Conservation (phyloP, 2,797 vertebrate species). For the Carapus acus region DNA sequence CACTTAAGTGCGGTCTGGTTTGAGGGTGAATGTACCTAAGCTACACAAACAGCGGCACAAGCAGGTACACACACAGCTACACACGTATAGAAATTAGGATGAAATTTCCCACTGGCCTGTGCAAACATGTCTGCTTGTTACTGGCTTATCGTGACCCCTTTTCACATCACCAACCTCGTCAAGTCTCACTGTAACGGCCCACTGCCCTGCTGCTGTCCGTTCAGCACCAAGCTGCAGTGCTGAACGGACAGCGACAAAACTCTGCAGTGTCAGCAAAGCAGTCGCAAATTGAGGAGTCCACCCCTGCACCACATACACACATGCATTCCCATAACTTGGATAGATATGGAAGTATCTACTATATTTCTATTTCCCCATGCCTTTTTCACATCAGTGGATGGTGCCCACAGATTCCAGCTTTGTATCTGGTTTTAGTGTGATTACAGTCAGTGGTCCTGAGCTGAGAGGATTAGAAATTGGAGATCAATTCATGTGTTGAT, state of each 20-base stretch:
- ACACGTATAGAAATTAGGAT: not conserved
- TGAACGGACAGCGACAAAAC: too few relatives aligned
- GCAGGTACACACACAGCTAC: slow-evolving; percentile 1
- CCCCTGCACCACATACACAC: too few relatives aligned
- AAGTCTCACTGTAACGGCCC: not conserved
- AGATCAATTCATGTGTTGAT: slow-evolving; percentile 35
- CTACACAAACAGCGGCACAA: too few relatives aligned
- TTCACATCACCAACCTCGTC: slow-evolving; percentile 9
- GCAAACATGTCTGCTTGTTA: slow-evolving; percentile 11
- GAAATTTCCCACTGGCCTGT: slow-evolving; percentile 4
- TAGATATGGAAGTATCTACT: too few relatives aligned
- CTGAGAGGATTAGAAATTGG: slow-evolving; percentile 33
- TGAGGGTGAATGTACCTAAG: too few relatives aligned
- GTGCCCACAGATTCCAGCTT: slow-evolving; percentile 19
- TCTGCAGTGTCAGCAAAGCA: too few relatives aligned
- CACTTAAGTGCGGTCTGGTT: too few relatives aligned
- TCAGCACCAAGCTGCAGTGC: not conserved
- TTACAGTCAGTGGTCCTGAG: slow-evolving; percentile 27
- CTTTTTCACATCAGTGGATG: not conserved
- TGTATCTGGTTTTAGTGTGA: slow-evolving; percentile 31
- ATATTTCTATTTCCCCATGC: not conserved
- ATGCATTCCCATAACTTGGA: not conserved
- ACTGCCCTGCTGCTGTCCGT: not conserved
- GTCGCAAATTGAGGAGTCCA: too few relatives aligned
- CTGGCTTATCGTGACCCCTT: slow-evolving; percentile 3